Base-by-base conservation (phyloP, 2,113 vertebrate species). In the Brachionichthys hirsutus region DNA sequence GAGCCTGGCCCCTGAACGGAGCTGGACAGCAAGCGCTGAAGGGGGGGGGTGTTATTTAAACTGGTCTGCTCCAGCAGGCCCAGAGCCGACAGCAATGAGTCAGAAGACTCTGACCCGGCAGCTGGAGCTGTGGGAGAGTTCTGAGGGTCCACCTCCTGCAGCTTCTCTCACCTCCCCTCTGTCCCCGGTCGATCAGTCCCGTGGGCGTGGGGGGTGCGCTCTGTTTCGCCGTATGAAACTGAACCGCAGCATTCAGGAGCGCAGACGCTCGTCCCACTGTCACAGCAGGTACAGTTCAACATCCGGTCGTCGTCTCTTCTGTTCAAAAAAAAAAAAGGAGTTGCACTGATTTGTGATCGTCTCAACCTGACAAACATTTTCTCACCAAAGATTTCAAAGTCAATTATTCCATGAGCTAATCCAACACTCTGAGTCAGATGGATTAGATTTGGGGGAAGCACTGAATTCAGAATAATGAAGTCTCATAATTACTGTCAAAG, bases 191-290 rank as follows among this genome's bases (percentile, higher is more conserved):
- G 77, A 83, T 54, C 79, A 67, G 15, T 1, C 54, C 10, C 79
- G 85, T 0, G 83, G 80, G 59, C 58, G 77, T 2, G 54, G 56
- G 12, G 77, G 82, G 61, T 87, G 70, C 1, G n/a, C 40, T 43
- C 61, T 90, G 50, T 89, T 90, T 47, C 80, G 83, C 0, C 82
- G 86, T 0, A 36, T 90, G 78, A 86, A 82, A 63, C 78, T 90
- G 40, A 89, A 86, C 78, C 82, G 85, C 70, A 89, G 85, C 17
- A 85, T 90, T 70, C 69, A 78, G 63, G 87, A 88, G 67, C 77
- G 52, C 57, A 74, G 81, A 16, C 82, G 78, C 53, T 82, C 77
- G 2, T 79, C 67, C 17, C 53, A 76, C 40, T 74, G 78, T 46
- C 8, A 41, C 2, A 54, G 20, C 84, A 88, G 87, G 85, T 90